Percentiles rank a stretch among this genome's conserved stretches.
phyloP scores from a whole-genome alignment of 2,888 invertebrate species.

The Tenthredo notha region DNA sequence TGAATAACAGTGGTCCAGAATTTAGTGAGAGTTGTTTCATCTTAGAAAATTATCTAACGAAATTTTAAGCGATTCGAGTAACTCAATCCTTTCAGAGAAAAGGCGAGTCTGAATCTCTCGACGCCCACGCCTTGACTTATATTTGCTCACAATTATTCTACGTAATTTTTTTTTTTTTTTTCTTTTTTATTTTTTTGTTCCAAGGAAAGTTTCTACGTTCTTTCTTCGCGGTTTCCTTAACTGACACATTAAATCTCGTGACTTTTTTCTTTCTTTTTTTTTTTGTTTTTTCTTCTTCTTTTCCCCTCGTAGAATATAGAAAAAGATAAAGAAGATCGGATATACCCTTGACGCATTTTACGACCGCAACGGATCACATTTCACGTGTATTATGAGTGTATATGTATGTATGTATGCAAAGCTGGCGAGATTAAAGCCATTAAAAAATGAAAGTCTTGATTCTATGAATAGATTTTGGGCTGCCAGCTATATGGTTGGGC shows the following conservation, averaged over 20 bases:
- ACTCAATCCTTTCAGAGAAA: slow-evolving; percentile 2
- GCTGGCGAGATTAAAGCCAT: background rate
- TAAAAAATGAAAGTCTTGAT: slow-evolving; percentile 5
- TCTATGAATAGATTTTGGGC: background rate
- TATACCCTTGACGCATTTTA: background rate
- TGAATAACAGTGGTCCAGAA: background rate
- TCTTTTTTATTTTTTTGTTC: too few species aligned
- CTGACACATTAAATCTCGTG: background rate
- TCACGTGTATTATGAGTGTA: background rate
- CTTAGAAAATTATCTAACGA: background rate
- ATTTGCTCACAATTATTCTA: background rate
- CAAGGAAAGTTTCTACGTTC: background rate
- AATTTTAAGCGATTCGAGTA: background rate
- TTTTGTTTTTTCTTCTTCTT: background rate
- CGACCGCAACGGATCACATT: slow-evolving; percentile 10
- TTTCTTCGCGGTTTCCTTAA: background rate
- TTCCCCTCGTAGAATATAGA: background rate
- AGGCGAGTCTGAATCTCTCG: background rate
- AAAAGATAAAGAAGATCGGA: slow-evolving; percentile 1
- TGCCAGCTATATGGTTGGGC: background rate
- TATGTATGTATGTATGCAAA: background rate
- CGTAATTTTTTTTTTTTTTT: background rate
- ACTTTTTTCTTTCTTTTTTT: background rate
- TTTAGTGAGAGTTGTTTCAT: slow-evolving; percentile 19
- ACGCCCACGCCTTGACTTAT: background rate